Conservation (phyloP, 1,140 invertebrate species). For the Dinothrombium tinctorium region DNA sequence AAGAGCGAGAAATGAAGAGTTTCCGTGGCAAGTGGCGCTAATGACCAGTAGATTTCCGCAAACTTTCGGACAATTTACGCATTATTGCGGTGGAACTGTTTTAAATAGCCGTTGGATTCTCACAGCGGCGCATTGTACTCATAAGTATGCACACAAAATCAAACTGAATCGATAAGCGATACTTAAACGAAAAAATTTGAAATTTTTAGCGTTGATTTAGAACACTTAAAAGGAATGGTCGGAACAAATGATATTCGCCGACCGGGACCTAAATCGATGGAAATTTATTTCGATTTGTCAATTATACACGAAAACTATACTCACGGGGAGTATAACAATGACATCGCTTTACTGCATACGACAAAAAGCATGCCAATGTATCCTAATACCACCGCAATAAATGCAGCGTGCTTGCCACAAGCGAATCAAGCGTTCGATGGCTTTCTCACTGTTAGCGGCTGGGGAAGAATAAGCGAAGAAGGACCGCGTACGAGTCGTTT, state of each 20-base stretch:
- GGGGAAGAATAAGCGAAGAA: slow-evolving; percentile 16
- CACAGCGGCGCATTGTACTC: slow-evolving; percentile 67
- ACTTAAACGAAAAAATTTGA: too few species aligned
- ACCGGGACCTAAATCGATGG: too few species aligned
- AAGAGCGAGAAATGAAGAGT: not conserved
- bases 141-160: not conserved
- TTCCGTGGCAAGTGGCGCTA: slow-evolving; percentile 8
- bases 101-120: slow-evolving; percentile 50
- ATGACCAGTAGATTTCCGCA: too few species aligned
- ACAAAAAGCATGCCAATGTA: not conserved
- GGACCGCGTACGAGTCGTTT: slow-evolving; percentile 20
- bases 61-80: not conserved
- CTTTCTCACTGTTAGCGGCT: slow-evolving; percentile 23
- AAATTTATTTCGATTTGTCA: too few species aligned
- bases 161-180: too few species aligned
- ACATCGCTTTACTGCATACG: slow-evolving; percentile 11
- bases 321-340: too few species aligned
- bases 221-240: too few species aligned
- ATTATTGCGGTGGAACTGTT: slow-evolving; percentile 51
- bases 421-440: slow-evolving; percentile 33
- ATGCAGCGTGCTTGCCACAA: slow-evolving; percentile 1
- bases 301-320: too few species aligned
- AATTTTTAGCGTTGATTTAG: too few species aligned
- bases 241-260: too few species aligned
- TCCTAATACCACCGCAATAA: not conserved